Evolutionary conservation across 2,797 vertebrate species (phyloP), one percentile per base, ranked within the genome.

Genomic region (Lepilemur ruficaudatus): DNA sequence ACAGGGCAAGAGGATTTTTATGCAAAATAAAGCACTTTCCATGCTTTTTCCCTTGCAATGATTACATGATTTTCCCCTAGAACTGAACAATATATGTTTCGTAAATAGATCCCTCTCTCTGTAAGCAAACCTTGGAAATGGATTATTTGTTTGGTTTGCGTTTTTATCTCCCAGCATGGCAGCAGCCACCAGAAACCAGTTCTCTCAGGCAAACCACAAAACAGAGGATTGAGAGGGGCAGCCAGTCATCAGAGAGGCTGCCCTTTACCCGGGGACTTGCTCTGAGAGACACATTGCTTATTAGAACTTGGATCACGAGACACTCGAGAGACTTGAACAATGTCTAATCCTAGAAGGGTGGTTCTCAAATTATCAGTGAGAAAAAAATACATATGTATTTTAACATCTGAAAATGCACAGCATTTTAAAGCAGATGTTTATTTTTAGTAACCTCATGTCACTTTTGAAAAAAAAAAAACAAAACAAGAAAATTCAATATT

Each of bases 81-180:
- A 97, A 98, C 98, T 81, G 96, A 98, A 97, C 96, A 98, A 98
- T 98, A 95, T 98, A 89, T 96, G 98, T 98, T 98, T 98, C 98
- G 97, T 98, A 98, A 99, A 98, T 98, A 98, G 97, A 96, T 97
- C 97, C 91, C 97, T 98, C 97, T 32, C 30, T 98, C 98, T 98
- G 98, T 97, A 97, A 98, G 98, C 91, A 95, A 98, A 98, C 98
- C 98, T 98, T 98, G 98, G 98, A 99, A 98, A 98, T 98, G 98
- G 98, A 98, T 99, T 98, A 98, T 98, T 98, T 98, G 98, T 98
- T 98, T 98, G 98, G 98, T 98, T 94, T 98, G 96, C 98, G 98
- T 98, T 98, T 98, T 98, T 98, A 98, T 97, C 93, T 98, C 95
- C 96, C 97, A 97, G 98, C 96, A 92, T 98, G 89, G 95, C 97